Base-by-base conservation (phyloP, 2,113 vertebrate genomes). In the Cebidichthys violaceus region DNA sequence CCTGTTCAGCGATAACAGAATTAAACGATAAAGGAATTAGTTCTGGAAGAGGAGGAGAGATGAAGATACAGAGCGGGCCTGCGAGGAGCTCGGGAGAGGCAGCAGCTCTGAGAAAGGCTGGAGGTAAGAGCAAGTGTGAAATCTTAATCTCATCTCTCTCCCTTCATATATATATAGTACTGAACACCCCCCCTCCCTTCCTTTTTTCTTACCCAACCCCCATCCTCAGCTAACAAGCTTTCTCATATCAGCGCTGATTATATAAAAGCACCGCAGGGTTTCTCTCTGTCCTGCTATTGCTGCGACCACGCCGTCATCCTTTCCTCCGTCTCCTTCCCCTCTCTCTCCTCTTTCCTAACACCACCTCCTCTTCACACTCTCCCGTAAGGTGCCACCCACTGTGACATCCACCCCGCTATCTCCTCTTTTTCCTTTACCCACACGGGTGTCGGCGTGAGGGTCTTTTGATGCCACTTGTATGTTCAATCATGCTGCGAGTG, bases 21-120 rank as follows among this genome's bases (percentile, higher is more conserved):
- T 89, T 76, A 87, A 81, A 77, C 8, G 81, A 90, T 88, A 81
- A 88, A 86, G 83, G 86, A 85, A 90, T 90, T 89, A 88, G 90
- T 84, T 90, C 75, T 70, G 77, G 86, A 82, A 75, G 80, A 72
- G 55, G 73, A 64, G 41, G 52, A 66, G 9, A 43, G 84, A 85
- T 79, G 81, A 59, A 83, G 88, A 85, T 79, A 83, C 9, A 7
- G 61, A 59, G 80, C n/a, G 8, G 70, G 83, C 59, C 52, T 33
- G 24, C 61, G 79, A 84, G 52, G 73, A 77, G 52, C 37, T 43
- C n/a, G 13, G 13, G n/a, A 50, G 59, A 69, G 76, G 33, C 33
- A 24, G 31, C 24, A 24, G 84, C 79, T 85, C 50, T 54, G 77
- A 82, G 85, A 81, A 24, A 69, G 52, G 77, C 81, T 85, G 41